phyloP scores from a whole-genome alignment of 1,140 invertebrate genomes.

The Drosophila busckii region DNA sequence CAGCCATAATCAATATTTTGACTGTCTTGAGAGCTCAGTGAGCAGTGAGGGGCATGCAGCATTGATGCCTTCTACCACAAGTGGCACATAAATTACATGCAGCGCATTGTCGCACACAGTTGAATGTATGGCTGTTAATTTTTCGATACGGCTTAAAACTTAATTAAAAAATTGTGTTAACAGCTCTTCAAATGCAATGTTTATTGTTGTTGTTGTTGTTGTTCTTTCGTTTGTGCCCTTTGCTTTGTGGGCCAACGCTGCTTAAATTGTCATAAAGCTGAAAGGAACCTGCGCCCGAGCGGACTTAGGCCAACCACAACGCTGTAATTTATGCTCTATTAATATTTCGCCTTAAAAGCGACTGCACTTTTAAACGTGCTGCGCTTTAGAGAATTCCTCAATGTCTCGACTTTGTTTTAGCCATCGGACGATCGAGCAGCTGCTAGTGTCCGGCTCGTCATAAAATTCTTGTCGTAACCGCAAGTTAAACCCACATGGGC shows the following conservation, averaged over 20 bases:
- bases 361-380: background rate
- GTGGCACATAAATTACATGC: slow-evolving; percentile 68
- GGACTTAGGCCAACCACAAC: slow-evolving; percentile 3
- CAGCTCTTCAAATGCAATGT: too few relatives aligned
- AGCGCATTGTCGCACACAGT: slow-evolving; percentile 73
- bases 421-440: too few relatives aligned
- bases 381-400: too few relatives aligned
- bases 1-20: slow-evolving; percentile 71
- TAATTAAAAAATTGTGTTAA: slow-evolving; percentile 77
- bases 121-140: slow-evolving; percentile 77
- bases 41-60: background rate
- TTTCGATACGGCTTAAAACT: slow-evolving; percentile 76
- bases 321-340: slow-evolving; percentile 73
- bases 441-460: too few relatives aligned
- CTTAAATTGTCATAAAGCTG: slow-evolving; percentile 68
- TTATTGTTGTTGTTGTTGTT: too few relatives aligned
- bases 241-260: slow-evolving; percentile 56
- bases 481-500: too few relatives aligned
- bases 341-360: slow-evolving; percentile 68
- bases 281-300: slow-evolving; percentile 6
- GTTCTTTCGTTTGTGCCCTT: too few relatives aligned
- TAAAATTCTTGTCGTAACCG: too few relatives aligned
- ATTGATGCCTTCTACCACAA: slow-evolving; percentile 1
- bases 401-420: too few relatives aligned
- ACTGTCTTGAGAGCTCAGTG: slow-evolving; percentile 32